phyloP scores from a whole-genome alignment of 2,113 vertebrate species.

The Platichthys flesus region DNA sequence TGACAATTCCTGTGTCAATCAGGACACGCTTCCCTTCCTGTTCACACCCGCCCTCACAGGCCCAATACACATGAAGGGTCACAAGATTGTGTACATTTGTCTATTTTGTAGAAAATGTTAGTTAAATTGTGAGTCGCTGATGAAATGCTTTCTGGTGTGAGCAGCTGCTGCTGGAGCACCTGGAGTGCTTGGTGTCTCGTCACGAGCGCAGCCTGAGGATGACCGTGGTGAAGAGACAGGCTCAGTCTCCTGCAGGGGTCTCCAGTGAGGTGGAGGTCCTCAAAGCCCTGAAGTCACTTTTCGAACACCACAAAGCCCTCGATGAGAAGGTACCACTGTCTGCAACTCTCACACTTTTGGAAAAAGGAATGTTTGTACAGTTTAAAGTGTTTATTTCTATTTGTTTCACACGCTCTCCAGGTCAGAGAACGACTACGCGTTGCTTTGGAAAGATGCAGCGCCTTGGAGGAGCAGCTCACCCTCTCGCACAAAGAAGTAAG shows the following conservation, averaged over 20 bases:
- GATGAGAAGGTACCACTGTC: slow-evolving; percentile 91
- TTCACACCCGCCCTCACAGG: too few relatives aligned
- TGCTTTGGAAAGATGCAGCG: slow-evolving; percentile 94
- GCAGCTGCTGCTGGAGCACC: slow-evolving; percentile 92
- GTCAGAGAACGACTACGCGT: slow-evolving; percentile 94
- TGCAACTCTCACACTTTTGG: background rate
- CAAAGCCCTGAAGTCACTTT: slow-evolving; percentile 97
- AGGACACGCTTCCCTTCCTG: too few relatives aligned
- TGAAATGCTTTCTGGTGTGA: background rate
- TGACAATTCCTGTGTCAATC: too few relatives aligned
- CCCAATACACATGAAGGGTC: too few relatives aligned
- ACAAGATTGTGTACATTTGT: too few relatives aligned
- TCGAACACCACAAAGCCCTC: slow-evolving; percentile 98
- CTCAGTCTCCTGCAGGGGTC: slow-evolving; percentile 95
- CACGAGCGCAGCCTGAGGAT: slow-evolving; percentile 96
- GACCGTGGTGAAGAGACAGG: slow-evolving; percentile 97
- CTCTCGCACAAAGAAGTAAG: slow-evolving; percentile 95
- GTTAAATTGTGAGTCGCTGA: background rate
- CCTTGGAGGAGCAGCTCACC: slow-evolving; percentile 92
- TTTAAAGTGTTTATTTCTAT: background rate
- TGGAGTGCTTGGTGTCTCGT: slow-evolving; percentile 96
- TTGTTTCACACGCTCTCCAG: slow-evolving; percentile 69
- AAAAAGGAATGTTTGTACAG: background rate
- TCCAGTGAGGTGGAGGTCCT: slow-evolving; percentile 98
- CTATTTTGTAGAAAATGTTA: too few relatives aligned